phyloP scores from a whole-genome alignment of 2,797 vertebrate species.

The Pseudomugil gertrudae region DNA sequence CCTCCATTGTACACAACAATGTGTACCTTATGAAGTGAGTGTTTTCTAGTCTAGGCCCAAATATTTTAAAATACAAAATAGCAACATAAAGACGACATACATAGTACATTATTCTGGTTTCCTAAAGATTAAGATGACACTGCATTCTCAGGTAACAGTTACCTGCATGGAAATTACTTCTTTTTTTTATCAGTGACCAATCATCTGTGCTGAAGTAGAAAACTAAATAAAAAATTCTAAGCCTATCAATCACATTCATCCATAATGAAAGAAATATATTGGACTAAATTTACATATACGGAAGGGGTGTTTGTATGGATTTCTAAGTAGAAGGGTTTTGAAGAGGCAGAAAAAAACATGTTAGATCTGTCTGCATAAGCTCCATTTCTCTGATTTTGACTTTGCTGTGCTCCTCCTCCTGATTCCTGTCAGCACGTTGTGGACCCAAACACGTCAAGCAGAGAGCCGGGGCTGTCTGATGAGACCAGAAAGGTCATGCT shows the following conservation, averaged over 20 bases:
- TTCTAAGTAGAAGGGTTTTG: constrained; percentile 31
- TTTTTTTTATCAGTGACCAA: neutral
- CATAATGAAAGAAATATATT: constrained; percentile 38
- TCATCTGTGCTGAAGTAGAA: neutral
- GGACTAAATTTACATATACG: constrained; percentile 19
- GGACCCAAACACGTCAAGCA: constrained; percentile 69
- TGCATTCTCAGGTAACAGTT: neutral
- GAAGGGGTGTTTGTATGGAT: constrained; percentile 22
- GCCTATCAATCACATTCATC: constrained; percentile 28
- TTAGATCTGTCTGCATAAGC: constrained; percentile 48
- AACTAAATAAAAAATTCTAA: constrained; percentile 25
- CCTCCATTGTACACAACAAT: no score
- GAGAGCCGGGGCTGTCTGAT: constrained; percentile 67
- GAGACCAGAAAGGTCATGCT: constrained; percentile 74
- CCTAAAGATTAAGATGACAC: neutral
- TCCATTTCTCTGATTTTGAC: constrained; percentile 55
- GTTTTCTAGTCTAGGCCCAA: no score
- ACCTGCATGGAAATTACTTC: neutral
- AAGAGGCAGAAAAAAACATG: constrained; percentile 28
- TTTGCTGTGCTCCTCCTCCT: constrained; percentile 41
- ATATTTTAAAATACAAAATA: neutral
- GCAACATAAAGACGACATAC: neutral
- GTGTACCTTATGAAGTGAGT: no score
- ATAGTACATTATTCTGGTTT: neutral
- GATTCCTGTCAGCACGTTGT: constrained; percentile 66